Evolutionary conservation across 2,888 invertebrate species (phyloP), one percentile per base, ranked within the genome.

Genomic region (Epinotia nisella): DNA sequence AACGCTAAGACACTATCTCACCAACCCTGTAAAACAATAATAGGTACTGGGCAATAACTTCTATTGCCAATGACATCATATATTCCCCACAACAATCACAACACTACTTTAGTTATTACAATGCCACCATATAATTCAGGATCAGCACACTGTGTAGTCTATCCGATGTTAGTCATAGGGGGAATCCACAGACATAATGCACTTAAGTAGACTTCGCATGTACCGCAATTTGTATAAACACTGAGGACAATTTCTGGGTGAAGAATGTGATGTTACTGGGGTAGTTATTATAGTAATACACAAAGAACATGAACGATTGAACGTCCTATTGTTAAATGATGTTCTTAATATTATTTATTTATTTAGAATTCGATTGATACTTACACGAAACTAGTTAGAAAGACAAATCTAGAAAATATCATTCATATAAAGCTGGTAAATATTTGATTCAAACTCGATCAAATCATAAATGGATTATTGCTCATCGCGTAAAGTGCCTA

Each of bases 141-240:
- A 58, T 58, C 29, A 29, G 29, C n/a, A 15, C 15, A 58, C 15
- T 58, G 15, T 29, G 29, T 29, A 29, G 56, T 29, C 58, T 58
- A 58, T 58, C 15, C 58, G 15, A 58, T 58, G 13, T 29, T 24
- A 56, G 29, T 58, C 29, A 24, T 58, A 58, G 29, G 29, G 29
- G 24, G 58, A 58, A 29, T 58, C 58, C 49, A 49, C 49, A 45
- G 45, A 45, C 15, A 45, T 15, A 35, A 9, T 35, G 45, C 4
- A 45, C 15, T 45, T 15, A 15, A 45, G 15, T 45, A 45, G 45
- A 45, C 4, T 13, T 15, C 13, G 45, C 45, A 45, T 45, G 45
- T 45, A 15, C 13, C 4, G 13, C 13, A 5, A 15, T 45, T 35
- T 9, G 0, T 35, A 35, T 35, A 9, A 35, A 35, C 35, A 35